Conservation (phyloP, 2,888 invertebrate species). For the Thyatira batis region DNA sequence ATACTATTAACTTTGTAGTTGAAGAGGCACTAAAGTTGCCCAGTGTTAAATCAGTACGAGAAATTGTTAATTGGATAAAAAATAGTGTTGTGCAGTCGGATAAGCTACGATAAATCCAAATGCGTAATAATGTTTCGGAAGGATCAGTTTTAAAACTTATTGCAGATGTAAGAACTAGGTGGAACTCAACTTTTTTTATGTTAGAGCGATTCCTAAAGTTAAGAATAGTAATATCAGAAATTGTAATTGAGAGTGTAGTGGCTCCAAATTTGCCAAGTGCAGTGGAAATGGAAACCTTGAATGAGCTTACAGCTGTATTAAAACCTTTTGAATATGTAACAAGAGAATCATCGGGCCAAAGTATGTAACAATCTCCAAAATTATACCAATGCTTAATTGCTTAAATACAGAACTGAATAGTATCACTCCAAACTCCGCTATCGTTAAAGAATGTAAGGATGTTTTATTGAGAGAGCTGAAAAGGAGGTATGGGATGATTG, state of each 20-base stretch:
- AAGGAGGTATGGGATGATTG: constrained; percentile 29
- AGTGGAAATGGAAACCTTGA: constrained; percentile 16
- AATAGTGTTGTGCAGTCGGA: constrained; percentile 24
- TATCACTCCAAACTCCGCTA: constrained; percentile 26
- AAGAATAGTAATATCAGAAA: constrained; percentile 24
- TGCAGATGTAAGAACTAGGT: constrained; percentile 24
- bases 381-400: constrained; percentile 39
- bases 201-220: constrained; percentile 26
- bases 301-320: constrained; percentile 20
- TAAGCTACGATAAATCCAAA: constrained; percentile 27
- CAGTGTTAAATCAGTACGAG: constrained; percentile 21
- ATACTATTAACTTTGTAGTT: constrained; percentile 22
- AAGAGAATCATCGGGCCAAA: constrained; percentile 34
- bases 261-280: constrained; percentile 28
- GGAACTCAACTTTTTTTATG: constrained; percentile 29
- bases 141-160: constrained; percentile 25
- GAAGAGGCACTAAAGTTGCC: constrained; percentile 27
- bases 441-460: constrained; percentile 27
- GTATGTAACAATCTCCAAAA: constrained; percentile 33
- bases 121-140: constrained; percentile 21
- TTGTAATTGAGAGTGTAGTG: constrained; percentile 27
- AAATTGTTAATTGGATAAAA: constrained; percentile 23
- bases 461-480: constrained; percentile 30
- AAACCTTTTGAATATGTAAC: constrained; percentile 32
- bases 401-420: constrained; percentile 31